phyloP scores from a whole-genome alignment of 2,113 vertebrate species.

The Craseonycteris thonglongyai region DNA sequence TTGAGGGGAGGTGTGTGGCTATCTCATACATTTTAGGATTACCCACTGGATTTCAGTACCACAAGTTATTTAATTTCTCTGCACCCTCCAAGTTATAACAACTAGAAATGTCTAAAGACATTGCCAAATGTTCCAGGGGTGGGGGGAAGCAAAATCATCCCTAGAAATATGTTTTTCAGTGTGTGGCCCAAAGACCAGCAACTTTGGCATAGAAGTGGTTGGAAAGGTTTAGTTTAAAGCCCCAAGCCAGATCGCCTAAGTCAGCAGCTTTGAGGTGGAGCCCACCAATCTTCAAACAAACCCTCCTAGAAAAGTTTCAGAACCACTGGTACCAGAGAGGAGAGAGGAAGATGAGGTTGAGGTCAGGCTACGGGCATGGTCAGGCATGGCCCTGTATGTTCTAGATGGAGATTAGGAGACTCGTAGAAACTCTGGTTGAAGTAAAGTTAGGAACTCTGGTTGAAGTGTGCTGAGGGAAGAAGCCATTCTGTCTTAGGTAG shows the following conservation, averaged over 20 bases:
- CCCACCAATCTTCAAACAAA: not conserved
- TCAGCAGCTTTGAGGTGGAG: not conserved
- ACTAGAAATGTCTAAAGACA: not conserved
- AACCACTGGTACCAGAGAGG: not conserved
- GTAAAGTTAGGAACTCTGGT: not conserved
- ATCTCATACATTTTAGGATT: not conserved
- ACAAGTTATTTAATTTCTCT: too few species aligned
- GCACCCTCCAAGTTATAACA: not conserved
- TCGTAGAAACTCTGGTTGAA: not conserved
- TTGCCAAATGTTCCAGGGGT: not conserved
- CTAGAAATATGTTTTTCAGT: not conserved
- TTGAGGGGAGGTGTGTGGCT: not conserved
- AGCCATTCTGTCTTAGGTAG: not conserved
- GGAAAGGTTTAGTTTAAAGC: not conserved
- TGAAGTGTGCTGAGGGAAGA: not conserved
- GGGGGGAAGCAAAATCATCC: not conserved
- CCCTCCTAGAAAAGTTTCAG: not conserved
- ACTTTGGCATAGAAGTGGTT: not conserved
- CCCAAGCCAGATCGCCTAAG: not conserved
- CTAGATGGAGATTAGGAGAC: not conserved
- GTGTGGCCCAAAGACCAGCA: not conserved
- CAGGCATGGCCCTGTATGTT: rapidly evolving
- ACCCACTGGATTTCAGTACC: not conserved
- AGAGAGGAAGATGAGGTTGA: not conserved
- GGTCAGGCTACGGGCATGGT: not conserved